Base-by-base conservation (phyloP, 2,888 invertebrate species). In the Melitaea athalia region DNA sequence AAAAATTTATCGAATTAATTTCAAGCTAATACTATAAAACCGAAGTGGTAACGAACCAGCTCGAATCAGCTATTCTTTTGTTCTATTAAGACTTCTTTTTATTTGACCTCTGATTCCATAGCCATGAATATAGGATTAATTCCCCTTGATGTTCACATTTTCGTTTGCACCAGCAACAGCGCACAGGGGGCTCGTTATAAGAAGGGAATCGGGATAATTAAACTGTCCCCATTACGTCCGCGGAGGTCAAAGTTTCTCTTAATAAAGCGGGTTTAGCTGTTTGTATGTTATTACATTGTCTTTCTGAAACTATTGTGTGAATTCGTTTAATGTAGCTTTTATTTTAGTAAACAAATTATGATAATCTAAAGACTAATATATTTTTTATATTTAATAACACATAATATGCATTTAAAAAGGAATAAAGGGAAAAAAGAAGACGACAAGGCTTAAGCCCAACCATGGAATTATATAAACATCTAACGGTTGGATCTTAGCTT, bases 161-260 rank as follows among this genome's bases (percentile, higher is more conserved):
- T 31, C 33, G n/a, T 55, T 24, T 15, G 24, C 17, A 52, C 33
- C 24, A 42, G 43, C 45, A 81, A 83, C 79, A 81, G 79, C 76
- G 74, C 82, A 78, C 79, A 68, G 59, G 82, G 82, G 81, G 67
- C 75, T 76, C 77, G 75, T 83, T 80, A 79, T 78, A 82, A 75
- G 76, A 78, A 77, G 76, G 81, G 78, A 78, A 79, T 79, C 76
- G 73, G 77, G 77, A 82, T 85, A 84, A 83, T 84, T 82, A 84
- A 84, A 83, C 79, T 81, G 75, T 71, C 77, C 77, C 77, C 78
- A 79, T 78, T 47, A 60, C n/a, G 60, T 3, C 42, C 42, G 8
- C 5, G 5, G n/a, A 63, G 63, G 42, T 24, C 53, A 63, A 63
- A 31, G 38, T 38, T 50, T 33, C 49, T 14, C 52, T 15, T 38